Conservation (phyloP, 1,140 invertebrate genomes). For the Condylostylus longicornis region DNA sequence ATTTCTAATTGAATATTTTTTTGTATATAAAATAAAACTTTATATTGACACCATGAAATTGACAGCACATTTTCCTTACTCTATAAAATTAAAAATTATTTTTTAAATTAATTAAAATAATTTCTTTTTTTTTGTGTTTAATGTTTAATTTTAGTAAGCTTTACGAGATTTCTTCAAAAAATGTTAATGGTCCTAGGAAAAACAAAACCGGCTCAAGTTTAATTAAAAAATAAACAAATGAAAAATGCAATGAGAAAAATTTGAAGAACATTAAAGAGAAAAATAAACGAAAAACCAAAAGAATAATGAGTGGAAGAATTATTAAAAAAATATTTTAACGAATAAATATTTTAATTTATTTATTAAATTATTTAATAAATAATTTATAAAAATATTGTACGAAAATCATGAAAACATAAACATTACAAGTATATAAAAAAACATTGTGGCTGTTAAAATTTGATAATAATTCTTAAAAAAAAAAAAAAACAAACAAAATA, state of each 20-base stretch:
- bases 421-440: no score
- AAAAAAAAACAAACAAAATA: no score
- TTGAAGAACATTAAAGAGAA: no score
- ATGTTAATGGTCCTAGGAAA: constrained; percentile 51
- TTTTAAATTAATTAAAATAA: constrained; percentile 11
- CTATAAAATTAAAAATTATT: constrained; percentile 2
- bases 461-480: no score
- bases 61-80: background rate
- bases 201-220: constrained; percentile 48
- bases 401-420: no score
- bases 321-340: no score
- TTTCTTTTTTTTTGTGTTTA: constrained; percentile 1
- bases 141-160: constrained; percentile 36
- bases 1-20: constrained; percentile 4
- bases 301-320: no score
- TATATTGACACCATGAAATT: background rate
- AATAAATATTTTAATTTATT: no score
- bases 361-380: no score
- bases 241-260: background rate
- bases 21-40: background rate
- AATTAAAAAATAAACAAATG: constrained; percentile 23
- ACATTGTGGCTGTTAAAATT: no score
- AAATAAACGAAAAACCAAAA: no score
- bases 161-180: constrained; percentile 46
- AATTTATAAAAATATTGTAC: no score